A percentile compares a stretch with the other conserved stretches of the same genome.
These are phyloP conservation scores for Aramus guarauna DNA, from an alignment of 2,113 vertebrate species.

Conservation along the genomic window DNA sequence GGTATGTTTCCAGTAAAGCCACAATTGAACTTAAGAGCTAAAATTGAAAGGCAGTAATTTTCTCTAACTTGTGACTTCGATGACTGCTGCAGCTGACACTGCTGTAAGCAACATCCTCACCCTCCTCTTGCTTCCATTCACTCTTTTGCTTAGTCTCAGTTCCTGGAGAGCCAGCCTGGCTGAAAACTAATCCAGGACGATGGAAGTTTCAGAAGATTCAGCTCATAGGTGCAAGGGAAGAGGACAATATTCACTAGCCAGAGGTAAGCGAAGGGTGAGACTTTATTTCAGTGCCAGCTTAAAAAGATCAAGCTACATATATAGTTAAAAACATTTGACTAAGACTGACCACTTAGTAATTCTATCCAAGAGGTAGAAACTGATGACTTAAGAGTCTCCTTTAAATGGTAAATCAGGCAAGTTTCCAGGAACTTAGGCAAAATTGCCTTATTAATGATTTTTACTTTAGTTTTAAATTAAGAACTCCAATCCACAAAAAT, in stretches of 20 bases:
- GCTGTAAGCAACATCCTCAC: not conserved
- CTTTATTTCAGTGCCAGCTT: not conserved
- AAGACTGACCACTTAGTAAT: not conserved
- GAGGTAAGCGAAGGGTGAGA: not conserved
- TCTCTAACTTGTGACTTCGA: accelerated
- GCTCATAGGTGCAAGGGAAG: not conserved
- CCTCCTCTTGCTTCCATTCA: not conserved
- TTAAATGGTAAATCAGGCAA: not conserved
- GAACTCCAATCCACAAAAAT: not conserved
- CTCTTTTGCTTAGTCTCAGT: not conserved
- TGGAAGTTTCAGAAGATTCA: not conserved
- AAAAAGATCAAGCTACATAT: not conserved
- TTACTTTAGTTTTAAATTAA: too few relatives aligned
- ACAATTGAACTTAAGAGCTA: not conserved
- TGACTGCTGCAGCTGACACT: not conserved
- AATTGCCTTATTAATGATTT: not conserved
- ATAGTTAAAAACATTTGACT: not conserved
- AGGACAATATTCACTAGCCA: not conserved
- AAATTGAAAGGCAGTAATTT: not conserved
- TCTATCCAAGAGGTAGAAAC: not conserved
- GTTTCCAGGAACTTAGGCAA: not conserved
- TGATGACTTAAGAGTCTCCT: not conserved
- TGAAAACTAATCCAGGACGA: not conserved
- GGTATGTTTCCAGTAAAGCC: not conserved
- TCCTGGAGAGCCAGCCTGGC: not conserved